phyloP scores from a whole-genome alignment of 2,113 vertebrate genomes.

The Grantiella picta region DNA sequence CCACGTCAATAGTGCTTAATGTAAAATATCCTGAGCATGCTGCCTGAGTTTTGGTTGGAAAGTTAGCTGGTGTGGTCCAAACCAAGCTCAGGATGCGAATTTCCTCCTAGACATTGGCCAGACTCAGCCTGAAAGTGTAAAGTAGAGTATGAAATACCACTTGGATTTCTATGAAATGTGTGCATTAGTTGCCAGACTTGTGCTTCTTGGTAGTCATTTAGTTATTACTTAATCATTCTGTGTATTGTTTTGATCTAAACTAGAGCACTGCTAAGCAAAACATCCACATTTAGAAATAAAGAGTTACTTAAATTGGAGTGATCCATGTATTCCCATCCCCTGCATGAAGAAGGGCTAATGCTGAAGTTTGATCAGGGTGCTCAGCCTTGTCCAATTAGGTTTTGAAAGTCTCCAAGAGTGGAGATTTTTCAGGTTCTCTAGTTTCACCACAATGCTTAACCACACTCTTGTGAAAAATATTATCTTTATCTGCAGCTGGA shows the following conservation, averaged over 20 bases:
- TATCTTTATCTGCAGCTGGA: not conserved
- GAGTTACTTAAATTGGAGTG: not conserved
- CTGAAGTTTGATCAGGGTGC: not conserved
- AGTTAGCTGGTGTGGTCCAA: not conserved
- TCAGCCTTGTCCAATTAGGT: not conserved
- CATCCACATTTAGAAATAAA: not conserved
- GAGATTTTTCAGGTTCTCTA: not conserved
- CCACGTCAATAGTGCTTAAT: not conserved
- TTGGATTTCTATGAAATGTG: not conserved
- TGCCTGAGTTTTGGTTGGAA: not conserved
- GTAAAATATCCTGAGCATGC: not conserved
- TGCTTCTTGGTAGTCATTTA: not conserved
- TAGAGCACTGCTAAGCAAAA: not conserved
- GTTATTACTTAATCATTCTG: not conserved
- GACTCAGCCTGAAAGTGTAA: not conserved
- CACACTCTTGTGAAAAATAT: not conserved
- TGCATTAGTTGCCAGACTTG: not conserved
- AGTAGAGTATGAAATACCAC: not conserved
- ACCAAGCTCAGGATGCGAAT: not conserved
- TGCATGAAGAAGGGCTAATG: not conserved
- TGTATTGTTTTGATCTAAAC: not conserved
- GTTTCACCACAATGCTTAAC: not conserved
- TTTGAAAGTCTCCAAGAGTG: not conserved
- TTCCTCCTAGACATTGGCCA: not conserved
- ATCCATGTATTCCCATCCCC: not conserved